phyloP scores from a whole-genome alignment of 2,113 vertebrate species.

The Paramisgurnus dabryanus region DNA sequence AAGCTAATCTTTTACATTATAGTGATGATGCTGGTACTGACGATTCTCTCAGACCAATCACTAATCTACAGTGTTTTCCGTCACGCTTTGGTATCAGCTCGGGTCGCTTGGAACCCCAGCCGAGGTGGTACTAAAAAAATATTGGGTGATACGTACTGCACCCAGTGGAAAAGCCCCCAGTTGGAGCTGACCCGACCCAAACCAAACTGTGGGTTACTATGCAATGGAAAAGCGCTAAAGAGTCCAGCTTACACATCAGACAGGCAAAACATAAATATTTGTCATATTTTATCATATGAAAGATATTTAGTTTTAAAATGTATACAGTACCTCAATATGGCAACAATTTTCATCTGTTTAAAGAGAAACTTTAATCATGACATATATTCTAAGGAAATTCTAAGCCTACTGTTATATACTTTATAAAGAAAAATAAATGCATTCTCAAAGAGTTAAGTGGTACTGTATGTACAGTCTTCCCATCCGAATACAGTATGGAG shows the following conservation, averaged over 20 bases:
- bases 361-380: slow-evolving; percentile 24
- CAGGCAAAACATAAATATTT: background rate
- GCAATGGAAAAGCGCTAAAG: too few species aligned
- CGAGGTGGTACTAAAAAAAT: too few species aligned
- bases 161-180: too few species aligned
- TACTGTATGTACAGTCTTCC: slow-evolving; percentile 59
- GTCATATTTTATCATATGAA: background rate
- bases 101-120: too few species aligned
- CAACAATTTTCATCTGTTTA: slow-evolving; percentile 37
- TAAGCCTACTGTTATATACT: slow-evolving; percentile 11
- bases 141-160: too few species aligned
- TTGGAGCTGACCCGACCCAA: too few species aligned
- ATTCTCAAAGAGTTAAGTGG: slow-evolving; percentile 53
- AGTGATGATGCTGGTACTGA: too few species aligned
- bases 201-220: too few species aligned
- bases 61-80: too few species aligned
- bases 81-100: too few species aligned
- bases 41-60: too few species aligned
- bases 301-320: slow-evolving; percentile 7
- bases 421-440: slow-evolving; percentile 26
- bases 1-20: too few species aligned
- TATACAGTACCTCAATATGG: slow-evolving; percentile 38
- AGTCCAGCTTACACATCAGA: background rate
- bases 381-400: slow-evolving; percentile 15
- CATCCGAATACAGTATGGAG: slow-evolving; percentile 63